Evolutionary conservation across 2,888 invertebrate species (phyloP).

Genomic region (Drosophila differens): DNA sequence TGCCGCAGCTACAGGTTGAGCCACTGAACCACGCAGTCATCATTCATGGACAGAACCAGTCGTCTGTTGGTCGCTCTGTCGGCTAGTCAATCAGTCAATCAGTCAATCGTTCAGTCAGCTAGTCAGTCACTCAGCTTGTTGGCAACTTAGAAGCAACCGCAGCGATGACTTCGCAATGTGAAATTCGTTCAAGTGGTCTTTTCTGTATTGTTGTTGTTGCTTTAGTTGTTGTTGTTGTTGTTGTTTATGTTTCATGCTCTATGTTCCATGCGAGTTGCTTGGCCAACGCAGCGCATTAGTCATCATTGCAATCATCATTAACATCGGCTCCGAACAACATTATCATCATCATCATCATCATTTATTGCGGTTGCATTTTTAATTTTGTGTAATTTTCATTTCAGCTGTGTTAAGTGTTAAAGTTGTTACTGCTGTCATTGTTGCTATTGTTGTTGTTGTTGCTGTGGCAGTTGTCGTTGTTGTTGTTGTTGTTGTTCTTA

Average conservation of each 20-base stretch:
- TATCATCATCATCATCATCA: slow-evolving; percentile 37
- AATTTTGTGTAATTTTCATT: slow-evolving; percentile 63
- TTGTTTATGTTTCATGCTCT: slow-evolving; percentile 20
- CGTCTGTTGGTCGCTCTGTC: slow-evolving; percentile 1
- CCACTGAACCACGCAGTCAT: slow-evolving; percentile 56
- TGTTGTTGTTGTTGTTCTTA: slow-evolving; percentile 47
- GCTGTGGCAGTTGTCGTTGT: neutral
- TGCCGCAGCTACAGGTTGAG: slow-evolving; percentile 39
- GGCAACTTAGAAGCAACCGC: slow-evolving; percentile 33
- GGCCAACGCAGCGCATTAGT: slow-evolving; percentile 42
- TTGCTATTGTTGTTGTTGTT: slow-evolving; percentile 19
- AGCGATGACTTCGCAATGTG: slow-evolving; percentile 50
- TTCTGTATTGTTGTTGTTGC: slow-evolving; percentile 5
- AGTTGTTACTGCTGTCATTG: slow-evolving; percentile 46
- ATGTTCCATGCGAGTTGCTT: slow-evolving; percentile 52
- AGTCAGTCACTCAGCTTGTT: slow-evolving; percentile 3
- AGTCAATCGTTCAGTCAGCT: slow-evolving; percentile 9
- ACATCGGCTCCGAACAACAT: slow-evolving; percentile 23
- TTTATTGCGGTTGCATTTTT: slow-evolving; percentile 64
- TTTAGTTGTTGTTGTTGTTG: slow-evolving; percentile 3
- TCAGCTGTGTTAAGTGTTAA: slow-evolving; percentile 63
- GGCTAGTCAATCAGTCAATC: slow-evolving; percentile 1
- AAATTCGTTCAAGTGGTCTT: slow-evolving; percentile 41
- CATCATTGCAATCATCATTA: slow-evolving; percentile 37
- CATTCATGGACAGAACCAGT: slow-evolving; percentile 43